Conservation (phyloP, 1,140 invertebrate species). For the Venturia canescens region DNA sequence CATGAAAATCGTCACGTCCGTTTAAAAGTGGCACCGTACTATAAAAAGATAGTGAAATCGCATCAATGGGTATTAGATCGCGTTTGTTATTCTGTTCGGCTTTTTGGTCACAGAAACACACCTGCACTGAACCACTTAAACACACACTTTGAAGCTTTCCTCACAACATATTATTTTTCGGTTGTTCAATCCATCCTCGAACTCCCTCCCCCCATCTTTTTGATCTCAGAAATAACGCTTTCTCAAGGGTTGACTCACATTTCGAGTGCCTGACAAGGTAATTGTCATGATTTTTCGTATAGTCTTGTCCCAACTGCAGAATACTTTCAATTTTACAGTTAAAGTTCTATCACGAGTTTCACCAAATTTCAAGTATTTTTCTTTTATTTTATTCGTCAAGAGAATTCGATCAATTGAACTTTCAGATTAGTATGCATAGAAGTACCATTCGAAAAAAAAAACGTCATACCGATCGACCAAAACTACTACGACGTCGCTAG, state of each 20-base stretch:
- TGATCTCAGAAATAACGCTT: background rate
- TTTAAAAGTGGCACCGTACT: conserved; percentile 14
- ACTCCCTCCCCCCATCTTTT: background rate
- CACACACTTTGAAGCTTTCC: conserved; percentile 70
- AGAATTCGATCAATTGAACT: no score
- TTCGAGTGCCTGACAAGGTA: no score
- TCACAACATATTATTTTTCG: conserved; percentile 59
- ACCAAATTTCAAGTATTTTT: background rate
- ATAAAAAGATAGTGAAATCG: conserved; percentile 2
- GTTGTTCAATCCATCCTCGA: background rate
- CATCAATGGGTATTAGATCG: conserved; percentile 58
- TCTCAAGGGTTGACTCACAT: no score
- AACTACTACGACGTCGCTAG: no score
- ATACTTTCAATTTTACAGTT: no score
- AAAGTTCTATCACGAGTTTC: no score
- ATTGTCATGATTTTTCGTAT: no score
- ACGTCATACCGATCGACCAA: background rate
- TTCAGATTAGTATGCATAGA: background rate
- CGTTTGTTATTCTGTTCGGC: conserved; percentile 72
- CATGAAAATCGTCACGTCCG: conserved; percentile 3
- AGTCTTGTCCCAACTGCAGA: no score
- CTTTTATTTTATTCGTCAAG: no score
- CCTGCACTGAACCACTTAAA: conserved; percentile 64
- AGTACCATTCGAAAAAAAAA: background rate
- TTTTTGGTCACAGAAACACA: conserved; percentile 76